Base-by-base conservation (phyloP, 2,113 vertebrate species). In the Heterocephalus glaber region DNA sequence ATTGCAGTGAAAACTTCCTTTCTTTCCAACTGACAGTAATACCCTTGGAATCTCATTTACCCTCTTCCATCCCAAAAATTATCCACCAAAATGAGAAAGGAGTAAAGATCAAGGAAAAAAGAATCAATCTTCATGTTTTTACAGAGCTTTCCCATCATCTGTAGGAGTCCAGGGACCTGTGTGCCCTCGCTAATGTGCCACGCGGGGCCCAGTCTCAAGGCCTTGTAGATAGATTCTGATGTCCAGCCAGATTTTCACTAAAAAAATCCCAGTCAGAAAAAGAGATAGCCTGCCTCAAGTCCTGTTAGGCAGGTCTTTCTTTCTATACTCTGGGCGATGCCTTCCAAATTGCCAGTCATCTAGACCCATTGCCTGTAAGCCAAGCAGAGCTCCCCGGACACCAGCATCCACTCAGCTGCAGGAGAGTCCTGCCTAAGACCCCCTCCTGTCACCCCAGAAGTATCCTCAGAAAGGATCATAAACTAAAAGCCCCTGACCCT, bases 401-500 rank as follows among this genome's bases (percentile, higher is more conserved):
- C 22, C n/a, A 4, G 54, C 2, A 10, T 5, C 58, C 60, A 5
- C 49, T 41, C n/a, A 80, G 79, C 35, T 2, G 1, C 16, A 26
- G 0, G 17, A 65, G 28, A 26, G 16, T 33, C 30, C 60, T 60
- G 30, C 54, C 41, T 33, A 61, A 80, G 68, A 47, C 72, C 52
- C 52, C 44, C 63, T 58, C 44, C 85, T 90, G 86, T 49, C 70
- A 52, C 92, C 92, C 91, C 47, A 90, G 84, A 54, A 63, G 7
- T 0, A 0, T 86, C 54, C 49, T 90, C 33, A 94, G 63, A 9
- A 38, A 83, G 5, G 41, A 49, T 22, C 12, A 2, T 2, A 35
- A 83, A 76, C 17, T 22, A 20, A 74, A 17, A 96, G 95, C 86
- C 96, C 89, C 95, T 96, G 97, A 97, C 97, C 98, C 79, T 96